Evolutionary conservation across 2,797 vertebrate species (phyloP), one percentile per base, ranked within the genome.

Genomic region (Tapera naevia): DNA sequence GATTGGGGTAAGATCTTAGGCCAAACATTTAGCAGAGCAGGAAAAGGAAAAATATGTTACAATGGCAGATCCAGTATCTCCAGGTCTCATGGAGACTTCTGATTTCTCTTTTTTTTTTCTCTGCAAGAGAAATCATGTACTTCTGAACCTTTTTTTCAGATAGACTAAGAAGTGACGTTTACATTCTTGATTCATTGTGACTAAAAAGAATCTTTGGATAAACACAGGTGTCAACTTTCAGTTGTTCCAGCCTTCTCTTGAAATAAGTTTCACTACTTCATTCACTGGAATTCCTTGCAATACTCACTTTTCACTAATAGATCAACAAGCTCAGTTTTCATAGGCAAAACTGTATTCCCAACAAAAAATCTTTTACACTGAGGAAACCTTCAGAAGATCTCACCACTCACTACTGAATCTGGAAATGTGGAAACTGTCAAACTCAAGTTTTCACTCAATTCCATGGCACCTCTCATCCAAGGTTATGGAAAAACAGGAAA

Each of bases 221-320:
- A 96, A 95, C 89, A 90, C 78, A 91, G 58, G 88, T 93, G 97
- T 97, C 92, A 88, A 86, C 82, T 97, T 97, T 95, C 94, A 93
- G 32, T 75, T 94, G 62, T 91, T 92, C 69, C 78, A 95, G 53
- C 50, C 62, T 95, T 90, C 84, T 90, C 62, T 58, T 85, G 69
- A 88, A 94, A 91, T 89, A 90, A 86, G 57, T 91, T 93, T 96
- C 81, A 86, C 80, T 89, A 10, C 67, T 80, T 95, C 64, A 75
- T 48, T 80, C 60, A 61, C 74, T 72, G 70, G 66, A 78, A 80
- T 88, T 92, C 70, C 41, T 75, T 89, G 85, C 88, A 86, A 81
- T 91, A 92, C 60, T 73, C 17, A 2, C 21, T 45, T 87, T 86
- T 93, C 76, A 86, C 69, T 79, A 95, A 95, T 90, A 70, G 90